phyloP scores from a whole-genome alignment of 2,113 vertebrate species.

The Genyomyrus donnyi region DNA sequence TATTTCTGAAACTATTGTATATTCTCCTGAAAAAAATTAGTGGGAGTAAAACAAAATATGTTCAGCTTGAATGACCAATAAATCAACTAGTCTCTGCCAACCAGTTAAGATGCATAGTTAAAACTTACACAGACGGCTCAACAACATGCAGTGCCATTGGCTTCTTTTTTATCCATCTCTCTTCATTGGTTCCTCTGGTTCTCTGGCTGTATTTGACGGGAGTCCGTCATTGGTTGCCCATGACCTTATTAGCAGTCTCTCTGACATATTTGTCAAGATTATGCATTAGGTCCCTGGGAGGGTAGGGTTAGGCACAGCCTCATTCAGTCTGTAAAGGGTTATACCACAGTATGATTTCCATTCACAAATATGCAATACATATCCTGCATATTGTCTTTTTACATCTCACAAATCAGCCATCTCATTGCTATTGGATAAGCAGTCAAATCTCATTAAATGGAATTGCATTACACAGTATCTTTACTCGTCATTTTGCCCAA shows the following conservation, averaged over 20 bases:
- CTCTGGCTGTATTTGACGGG: not conserved
- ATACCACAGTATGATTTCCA: not conserved
- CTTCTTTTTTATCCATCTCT: not conserved
- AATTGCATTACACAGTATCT: not conserved
- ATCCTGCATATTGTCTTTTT: not conserved
- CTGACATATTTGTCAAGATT: not conserved
- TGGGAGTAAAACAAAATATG: not conserved
- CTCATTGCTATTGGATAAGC: not conserved
- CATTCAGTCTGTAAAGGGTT: not conserved
- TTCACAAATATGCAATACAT: not conserved
- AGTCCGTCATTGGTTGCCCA: not conserved
- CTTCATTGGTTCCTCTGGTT: not conserved
- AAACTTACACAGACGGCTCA: not conserved
- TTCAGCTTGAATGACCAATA: not conserved
- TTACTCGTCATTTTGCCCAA: not conserved
- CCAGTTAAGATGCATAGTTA: not conserved
- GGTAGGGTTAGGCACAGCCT: not conserved
- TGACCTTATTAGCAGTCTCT: not conserved
- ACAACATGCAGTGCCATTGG: not conserved
- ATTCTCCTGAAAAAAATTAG: not conserved
- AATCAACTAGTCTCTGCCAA: not conserved
- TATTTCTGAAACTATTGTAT: not conserved
- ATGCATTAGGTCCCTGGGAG: not conserved
- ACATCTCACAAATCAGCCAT: not conserved
- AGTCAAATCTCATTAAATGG: not conserved